Base-by-base conservation (phyloP, 2,888 invertebrate genomes). In the Micropterix aruncella region DNA sequence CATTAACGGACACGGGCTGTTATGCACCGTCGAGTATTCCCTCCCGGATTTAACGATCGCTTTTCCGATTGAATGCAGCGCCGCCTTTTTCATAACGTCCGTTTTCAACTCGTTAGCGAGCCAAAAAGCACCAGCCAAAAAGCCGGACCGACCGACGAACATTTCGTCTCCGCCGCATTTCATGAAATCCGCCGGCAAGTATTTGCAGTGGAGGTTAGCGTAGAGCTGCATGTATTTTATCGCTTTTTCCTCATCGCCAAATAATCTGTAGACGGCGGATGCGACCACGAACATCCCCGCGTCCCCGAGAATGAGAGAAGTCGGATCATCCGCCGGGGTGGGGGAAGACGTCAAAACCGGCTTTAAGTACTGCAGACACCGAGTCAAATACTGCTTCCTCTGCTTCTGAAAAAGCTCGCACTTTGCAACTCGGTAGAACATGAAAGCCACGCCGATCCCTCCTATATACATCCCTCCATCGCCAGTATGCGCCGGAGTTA, bases 81-180 rank as follows among this genome's bases (percentile, higher is more conserved):
- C 70, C 41, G 63, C 59, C 27, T 62, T 52, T 2, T 66, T 58
- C 42, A 75, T 62, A 9, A 75, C 57, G 19, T 57, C 54, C 1
- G 56, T 59, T 48, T 70, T 60, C 2, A 76, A 60, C 48, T 80
- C 73, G 46, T 76, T 70, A 16, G 70, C 66, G 19, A 92, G 59
- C 81, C 86, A 86, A 18, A 87, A 59, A 3, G 80, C 77, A 3
- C 88, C 90, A 51, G 81, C 79, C 1, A 92, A 59, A 54, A 83
- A 91, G 0, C 91, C 92, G 38, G 90, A 80, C 48, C 91, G 72
- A 0, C 92, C 92, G 1, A 90, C 87, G 55, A 92, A 80, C 16
- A 89, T 65, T 60, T 92, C 92, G 62, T 92, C 90, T 19, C 84
- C 83, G 15, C 83, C 84, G 55, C 75, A 74, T 55, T 72, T 71